Base-by-base conservation (phyloP, 35 echinoderm and acorn worm genomes). In the Anneissia japonica region DNA sequence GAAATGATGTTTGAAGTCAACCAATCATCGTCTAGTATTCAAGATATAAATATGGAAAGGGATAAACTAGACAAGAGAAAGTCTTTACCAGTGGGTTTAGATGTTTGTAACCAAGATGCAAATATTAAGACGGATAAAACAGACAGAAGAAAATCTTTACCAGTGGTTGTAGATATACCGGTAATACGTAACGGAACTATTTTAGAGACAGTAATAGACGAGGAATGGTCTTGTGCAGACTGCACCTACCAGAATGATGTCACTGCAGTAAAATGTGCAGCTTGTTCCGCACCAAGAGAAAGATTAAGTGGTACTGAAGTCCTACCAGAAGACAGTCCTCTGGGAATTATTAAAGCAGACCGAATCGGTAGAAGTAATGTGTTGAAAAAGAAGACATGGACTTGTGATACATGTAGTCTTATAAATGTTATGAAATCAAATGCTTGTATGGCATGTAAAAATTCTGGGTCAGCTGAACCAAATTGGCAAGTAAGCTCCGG, bases 361-460 rank as follows among this genome's bases (percentile, higher is more conserved):
- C 34, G 31, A 39, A 36, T 17, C 79, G 36, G 30, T 36, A 81
- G 0, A 36, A 36, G 23, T 21, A 31, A 9, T 21, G 33, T 34
- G 29, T 34, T 36, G 46, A 85, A 82, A 51, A 32, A 34, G 40
- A 39, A 74, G 36, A 73, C 14, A 3, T 89, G 87, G 87, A 39
- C 32, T 34, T 89, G 87, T 38, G 34, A 33, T 30, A 51, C 32
- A 28, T 89, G 79, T 74, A 89, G 79, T 64, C 75, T 36, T 30
- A 32, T 73, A 37, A 89, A 89, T 72, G 21, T 38, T 28, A 17
- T 31, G 5, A 46, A 82, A n/a, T 34, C 79, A 36, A 82, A 36
- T 1, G 33, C 79, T 39, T 89, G 87, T 81, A 46, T 72, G 3
- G 64, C 82, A 26, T 89, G 87, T 82, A 64, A 82, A 40, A 36